phyloP scores from a whole-genome alignment of 1,140 invertebrate species.

The Asbolus verrucosus region DNA sequence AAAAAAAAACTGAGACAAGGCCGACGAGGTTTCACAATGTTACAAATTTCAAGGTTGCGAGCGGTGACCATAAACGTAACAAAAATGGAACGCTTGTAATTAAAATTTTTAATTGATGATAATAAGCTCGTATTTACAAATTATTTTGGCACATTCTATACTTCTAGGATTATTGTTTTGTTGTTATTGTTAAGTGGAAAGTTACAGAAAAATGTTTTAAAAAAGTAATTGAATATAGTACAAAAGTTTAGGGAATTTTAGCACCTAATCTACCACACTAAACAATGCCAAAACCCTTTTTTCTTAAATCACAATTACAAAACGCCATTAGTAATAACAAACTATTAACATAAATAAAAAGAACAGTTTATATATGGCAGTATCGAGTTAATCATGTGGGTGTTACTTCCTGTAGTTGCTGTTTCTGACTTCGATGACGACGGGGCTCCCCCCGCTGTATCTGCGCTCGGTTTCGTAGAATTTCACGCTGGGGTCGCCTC shows the following conservation, averaged over 20 bases:
- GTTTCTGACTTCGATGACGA: slow-evolving; percentile 67
- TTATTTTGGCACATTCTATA: slow-evolving; percentile 39
- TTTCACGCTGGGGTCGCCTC: slow-evolving; percentile 66
- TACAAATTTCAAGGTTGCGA: neutral
- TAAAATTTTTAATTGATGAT: slow-evolving; percentile 37
- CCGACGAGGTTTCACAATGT: slow-evolving; percentile 9
- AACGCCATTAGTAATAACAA: slow-evolving; percentile 27
- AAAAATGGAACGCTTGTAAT: slow-evolving; percentile 23
- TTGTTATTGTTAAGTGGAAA: slow-evolving; percentile 20
- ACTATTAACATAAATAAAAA: slow-evolving; percentile 27
- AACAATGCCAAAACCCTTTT: slow-evolving; percentile 33
- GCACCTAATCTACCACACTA: slow-evolving; percentile 28
- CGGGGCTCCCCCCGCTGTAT: slow-evolving; percentile 63
- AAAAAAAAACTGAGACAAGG: slow-evolving; percentile 22
- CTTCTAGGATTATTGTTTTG: slow-evolving; percentile 28
- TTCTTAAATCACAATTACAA: slow-evolving; percentile 20
- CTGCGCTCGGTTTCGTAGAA: slow-evolving; percentile 67
- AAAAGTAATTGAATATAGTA: no score
- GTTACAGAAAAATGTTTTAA: slow-evolving; percentile 18
- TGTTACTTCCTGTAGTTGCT: slow-evolving; percentile 55
- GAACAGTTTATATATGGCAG: slow-evolving; percentile 35
- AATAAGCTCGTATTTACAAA: slow-evolving; percentile 39
- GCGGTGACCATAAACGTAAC: slow-evolving; percentile 23
- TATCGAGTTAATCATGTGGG: slow-evolving; percentile 26
- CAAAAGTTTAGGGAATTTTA: slow-evolving; percentile 38